Evolutionary conservation across 2,888 invertebrate genomes (phyloP).

Genomic region (Drosophila cracens): DNA sequence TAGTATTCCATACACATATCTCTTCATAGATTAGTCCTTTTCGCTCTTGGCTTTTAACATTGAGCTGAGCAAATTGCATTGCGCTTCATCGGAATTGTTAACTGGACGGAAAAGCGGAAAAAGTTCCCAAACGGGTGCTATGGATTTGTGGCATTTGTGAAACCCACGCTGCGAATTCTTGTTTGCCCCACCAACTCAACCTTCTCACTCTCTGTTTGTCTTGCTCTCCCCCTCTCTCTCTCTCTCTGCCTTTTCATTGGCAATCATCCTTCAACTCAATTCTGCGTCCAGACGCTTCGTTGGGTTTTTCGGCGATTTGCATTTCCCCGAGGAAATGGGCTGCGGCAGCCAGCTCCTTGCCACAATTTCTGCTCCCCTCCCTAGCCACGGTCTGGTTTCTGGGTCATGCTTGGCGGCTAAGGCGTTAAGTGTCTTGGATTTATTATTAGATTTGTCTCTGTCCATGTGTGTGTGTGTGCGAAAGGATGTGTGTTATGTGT

Average conservation of each 20-base stretch:
- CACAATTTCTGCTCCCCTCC: constrained; percentile 11
- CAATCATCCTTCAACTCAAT: constrained; percentile 54
- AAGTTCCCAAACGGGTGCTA: constrained; percentile 63
- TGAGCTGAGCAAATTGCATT: constrained; percentile 28
- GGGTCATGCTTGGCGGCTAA: constrained; percentile 77
- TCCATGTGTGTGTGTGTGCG: constrained; percentile 21
- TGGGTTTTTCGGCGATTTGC: constrained; percentile 70
- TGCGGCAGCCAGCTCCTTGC: constrained; percentile 23
- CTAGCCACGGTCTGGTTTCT: constrained; percentile 55
- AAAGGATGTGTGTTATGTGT: constrained; percentile 68
- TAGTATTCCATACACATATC: not conserved
- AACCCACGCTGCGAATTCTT: constrained; percentile 34
- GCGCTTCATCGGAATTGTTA: constrained; percentile 18
- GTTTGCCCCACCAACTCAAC: constrained; percentile 10
- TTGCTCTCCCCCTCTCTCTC: not conserved
- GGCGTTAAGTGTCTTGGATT: constrained; percentile 80
- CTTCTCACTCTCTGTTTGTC: too few relatives aligned
- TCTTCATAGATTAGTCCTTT: not conserved
- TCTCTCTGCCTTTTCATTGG: not conserved
- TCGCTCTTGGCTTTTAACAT: not conserved
- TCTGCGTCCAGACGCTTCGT: constrained; percentile 61
- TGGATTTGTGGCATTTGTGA: constrained; percentile 64
- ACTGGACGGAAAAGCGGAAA: constrained; percentile 16
- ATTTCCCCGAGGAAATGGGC: constrained; percentile 57
- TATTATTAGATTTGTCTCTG: constrained; percentile 78